Percentiles rank a stretch among this genome's conserved stretches.
Evolutionary conservation across 2,113 vertebrate species (phyloP).

Genomic region (Pyxicephalus adspersus): DNA sequence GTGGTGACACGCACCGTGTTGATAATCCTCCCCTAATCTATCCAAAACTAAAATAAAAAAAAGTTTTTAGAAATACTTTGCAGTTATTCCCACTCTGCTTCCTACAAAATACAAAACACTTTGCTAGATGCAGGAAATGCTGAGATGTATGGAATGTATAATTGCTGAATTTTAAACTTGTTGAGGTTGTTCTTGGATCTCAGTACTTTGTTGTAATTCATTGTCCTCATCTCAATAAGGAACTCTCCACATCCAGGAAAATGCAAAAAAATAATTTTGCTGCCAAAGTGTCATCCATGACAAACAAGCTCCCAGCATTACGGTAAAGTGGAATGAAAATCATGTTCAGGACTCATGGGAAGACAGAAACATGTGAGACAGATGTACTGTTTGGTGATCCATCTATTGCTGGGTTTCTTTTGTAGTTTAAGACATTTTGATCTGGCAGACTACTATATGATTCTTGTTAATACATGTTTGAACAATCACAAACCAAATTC

Average conservation of each 20-base stretch:
- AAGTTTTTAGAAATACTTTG: too few relatives aligned
- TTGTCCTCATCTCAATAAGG: background rate
- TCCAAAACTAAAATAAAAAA: too few relatives aligned
- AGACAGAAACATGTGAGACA: slow-evolving; percentile 20
- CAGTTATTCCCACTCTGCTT: too few relatives aligned
- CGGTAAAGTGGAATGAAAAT: slow-evolving; percentile 3
- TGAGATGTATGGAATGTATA: too few relatives aligned
- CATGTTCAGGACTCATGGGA: background rate
- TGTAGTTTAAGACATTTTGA: slow-evolving; percentile 10
- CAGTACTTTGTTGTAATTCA: too few relatives aligned
- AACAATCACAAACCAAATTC: background rate
- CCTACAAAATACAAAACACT: too few relatives aligned
- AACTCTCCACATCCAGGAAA: background rate
- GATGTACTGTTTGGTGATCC: slow-evolving; percentile 15
- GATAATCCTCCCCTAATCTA: too few relatives aligned
- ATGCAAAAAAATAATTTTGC: background rate
- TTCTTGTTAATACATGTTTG: slow-evolving; percentile 29
- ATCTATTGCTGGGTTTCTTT: slow-evolving; percentile 18
- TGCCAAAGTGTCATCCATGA: slow-evolving; percentile 12
- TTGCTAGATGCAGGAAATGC: too few relatives aligned
- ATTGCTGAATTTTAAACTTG: too few relatives aligned
- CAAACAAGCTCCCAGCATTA: background rate
- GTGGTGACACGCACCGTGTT: too few relatives aligned
- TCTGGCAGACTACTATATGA: slow-evolving; percentile 6
- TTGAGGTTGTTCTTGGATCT: too few relatives aligned